These are phyloP conservation scores for Zygaena filipendulae DNA, from an alignment of 2,888 invertebrate genomes.

Conservation along the genomic window DNA sequence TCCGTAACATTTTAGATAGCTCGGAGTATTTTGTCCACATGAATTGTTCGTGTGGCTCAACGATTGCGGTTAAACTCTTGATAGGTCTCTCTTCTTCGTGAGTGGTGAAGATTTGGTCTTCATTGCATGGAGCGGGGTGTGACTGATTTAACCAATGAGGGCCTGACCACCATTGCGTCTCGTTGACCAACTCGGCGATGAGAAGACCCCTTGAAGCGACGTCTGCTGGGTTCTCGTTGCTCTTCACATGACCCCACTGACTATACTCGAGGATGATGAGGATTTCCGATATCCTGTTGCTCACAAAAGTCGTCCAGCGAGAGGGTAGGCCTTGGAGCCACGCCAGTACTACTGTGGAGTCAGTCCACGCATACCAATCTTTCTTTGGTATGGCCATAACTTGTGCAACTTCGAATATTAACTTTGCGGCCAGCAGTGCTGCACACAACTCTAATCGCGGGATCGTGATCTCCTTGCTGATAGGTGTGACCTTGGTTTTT, in stretches of 20 bases:
- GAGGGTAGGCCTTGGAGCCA: constrained; percentile 12
- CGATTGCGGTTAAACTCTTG: constrained; percentile 1
- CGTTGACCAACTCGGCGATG: no score
- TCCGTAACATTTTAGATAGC: constrained; percentile 4
- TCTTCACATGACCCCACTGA: constrained; percentile 17
- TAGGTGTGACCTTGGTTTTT: constrained; percentile 15
- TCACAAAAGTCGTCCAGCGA: constrained; percentile 11
- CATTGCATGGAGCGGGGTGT: not conserved
- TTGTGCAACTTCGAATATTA: constrained; percentile 8
- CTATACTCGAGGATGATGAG: constrained; percentile 7
- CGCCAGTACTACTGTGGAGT: constrained; percentile 11
- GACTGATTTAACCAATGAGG: not conserved
- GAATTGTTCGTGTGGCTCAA: not conserved
- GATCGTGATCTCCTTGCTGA: constrained; percentile 13
- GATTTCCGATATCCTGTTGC: constrained; percentile 15
- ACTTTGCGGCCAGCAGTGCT: not conserved
- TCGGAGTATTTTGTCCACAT: constrained; percentile 5
- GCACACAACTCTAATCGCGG: constrained; percentile 15
- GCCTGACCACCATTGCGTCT: no score
- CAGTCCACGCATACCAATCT: constrained; percentile 11
- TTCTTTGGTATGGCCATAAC: constrained; percentile 2
- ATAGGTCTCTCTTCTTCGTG: constrained; percentile 4
- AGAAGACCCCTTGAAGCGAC: constrained; percentile 2
- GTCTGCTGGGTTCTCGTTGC: not conserved
- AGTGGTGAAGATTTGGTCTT: constrained; percentile 1